Base-by-base conservation (phyloP, 2,113 vertebrate genomes). In the Neogobius melanostomus region DNA sequence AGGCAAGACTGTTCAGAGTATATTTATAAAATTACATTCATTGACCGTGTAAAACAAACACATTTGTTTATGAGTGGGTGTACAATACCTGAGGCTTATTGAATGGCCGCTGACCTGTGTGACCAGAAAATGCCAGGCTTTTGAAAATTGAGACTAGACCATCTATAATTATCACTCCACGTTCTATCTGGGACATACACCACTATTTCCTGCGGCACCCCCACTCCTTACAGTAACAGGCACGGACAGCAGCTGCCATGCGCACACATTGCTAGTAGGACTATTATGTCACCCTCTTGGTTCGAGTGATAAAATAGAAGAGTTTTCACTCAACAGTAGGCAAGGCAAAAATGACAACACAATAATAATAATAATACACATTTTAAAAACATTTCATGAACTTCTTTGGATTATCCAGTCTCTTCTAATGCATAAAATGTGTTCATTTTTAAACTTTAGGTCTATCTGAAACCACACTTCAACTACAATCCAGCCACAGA, bases 401-500 rank as follows among this genome's bases (percentile, higher is more conserved):
- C 3, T 8, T 56, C 17, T 6, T 21, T 56, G 9, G 4, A 11
- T 28, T 28, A 56, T 53, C 7, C 17, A 56, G 11, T 36, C 28
- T 36, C 7, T 47, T 4, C 46, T 6, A 11, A 8, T 47, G 10
- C 7, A 8, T 7, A 47, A 6, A 1, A 47, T 7, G 72, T 75
- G 17, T 71, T 62, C 54, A 14, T 8, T 8, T 5, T 6, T 36
- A 36, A 70, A 64, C 56, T 71, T 42, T 88, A 99, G 98, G 94
- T 98, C 78, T 98, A 94, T 92, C 92, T 99, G 82, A 98, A 98
- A 87, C 94, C 97, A 85, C 95, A 98, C 85, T 98, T 99, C 91
- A 96, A 97, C 92, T 99, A 99, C 76, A 98, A 95, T 88, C 97
- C 98, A 7, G 93, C 93, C 76, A 95, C 94, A 9, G 98, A 99